phyloP scores from a whole-genome alignment of 2,888 invertebrate genomes.

The Drosophila anceps region DNA sequence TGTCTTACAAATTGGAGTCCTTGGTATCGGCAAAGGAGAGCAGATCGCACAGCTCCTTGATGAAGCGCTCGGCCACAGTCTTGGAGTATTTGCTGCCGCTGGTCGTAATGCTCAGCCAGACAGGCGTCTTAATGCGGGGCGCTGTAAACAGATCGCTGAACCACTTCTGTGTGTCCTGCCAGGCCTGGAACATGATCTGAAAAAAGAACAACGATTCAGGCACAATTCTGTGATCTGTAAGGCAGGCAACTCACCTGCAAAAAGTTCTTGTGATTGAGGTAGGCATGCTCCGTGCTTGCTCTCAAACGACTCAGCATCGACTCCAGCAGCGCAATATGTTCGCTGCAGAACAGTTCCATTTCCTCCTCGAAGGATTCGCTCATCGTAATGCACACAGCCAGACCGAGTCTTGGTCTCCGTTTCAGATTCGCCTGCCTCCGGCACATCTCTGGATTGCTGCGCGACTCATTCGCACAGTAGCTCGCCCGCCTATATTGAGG shows the following conservation, averaged over 20 bases:
- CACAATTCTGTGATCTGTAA: slow-evolving; percentile 77
- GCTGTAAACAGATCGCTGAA: slow-evolving; percentile 89
- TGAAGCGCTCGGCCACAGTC: slow-evolving; percentile 86
- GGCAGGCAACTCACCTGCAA: slow-evolving; percentile 85
- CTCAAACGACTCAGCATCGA: slow-evolving; percentile 90
- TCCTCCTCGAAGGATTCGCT: slow-evolving; percentile 87
- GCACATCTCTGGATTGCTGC: slow-evolving; percentile 85
- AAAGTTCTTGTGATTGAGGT: slow-evolving; percentile 86
- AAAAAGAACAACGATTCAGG: background rate
- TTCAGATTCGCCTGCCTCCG: slow-evolving; percentile 67
- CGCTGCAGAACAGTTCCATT: slow-evolving; percentile 91
- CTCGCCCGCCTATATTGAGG: slow-evolving; percentile 77
- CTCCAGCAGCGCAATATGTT: slow-evolving; percentile 92
- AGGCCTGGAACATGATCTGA: slow-evolving; percentile 86
- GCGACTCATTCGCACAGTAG: slow-evolving; percentile 81
- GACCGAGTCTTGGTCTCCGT: slow-evolving; percentile 87
- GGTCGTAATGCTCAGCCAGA: slow-evolving; percentile 88
- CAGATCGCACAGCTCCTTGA: slow-evolving; percentile 88
- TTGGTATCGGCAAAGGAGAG: slow-evolving; percentile 92
- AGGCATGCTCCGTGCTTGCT: slow-evolving; percentile 89
- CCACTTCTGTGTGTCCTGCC: slow-evolving; percentile 86
- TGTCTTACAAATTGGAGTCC: slow-evolving; percentile 94
- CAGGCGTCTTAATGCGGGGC: slow-evolving; percentile 88
- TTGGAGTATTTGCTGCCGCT: slow-evolving; percentile 84
- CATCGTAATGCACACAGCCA: slow-evolving; percentile 89